Evolutionary conservation across 2,888 invertebrate genomes (phyloP), one percentile per base, ranked within the genome.

Genomic region (Sialis lutaria): DNA sequence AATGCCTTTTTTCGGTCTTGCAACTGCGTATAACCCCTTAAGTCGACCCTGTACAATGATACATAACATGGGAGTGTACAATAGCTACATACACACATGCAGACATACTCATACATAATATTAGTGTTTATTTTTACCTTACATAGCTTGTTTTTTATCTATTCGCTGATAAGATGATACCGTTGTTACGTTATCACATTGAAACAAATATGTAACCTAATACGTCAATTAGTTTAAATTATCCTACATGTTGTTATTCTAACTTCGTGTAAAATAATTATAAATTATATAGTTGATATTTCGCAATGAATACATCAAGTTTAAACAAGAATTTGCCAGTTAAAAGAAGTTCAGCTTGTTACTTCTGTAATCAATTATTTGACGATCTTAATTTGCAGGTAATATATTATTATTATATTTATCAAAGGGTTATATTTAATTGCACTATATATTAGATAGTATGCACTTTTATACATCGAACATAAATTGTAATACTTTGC

Each of bases 321-420:
- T 22, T 4, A 22, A 22, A 22, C 22, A 22, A 22, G 37, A 12
- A 43, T 12, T 30, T 34, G 12, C 45, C 45, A 10, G 35, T 40
- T 30, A 45, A 45, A 40, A 34, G 45, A 9, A 42, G 47, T 37
- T 33, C 75, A 34, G 69, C 73, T 2, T 80, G 80, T 55, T 76
- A 80, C 56, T 80, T 78, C 62, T 80, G 80, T 62, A 77, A 75
- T 56, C 76, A 79, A 50, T 60, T 72, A 58, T 74, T 80, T 49
- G 74, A 77, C 53, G 71, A 75, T 60, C 77, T 79, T 50, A 73
- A 74, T 2, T 65, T 79, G 54, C 72, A 77, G 71, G 80, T 79
- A 61, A 22, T 22, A 22, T 22, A 22, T 22, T 22, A 22, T 22
- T 22, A 22, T 22, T 22, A 22, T 22, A 22, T 22, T n/a, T n/a